Base-by-base conservation (phyloP, 2,888 invertebrate genomes). In the Serrognathus titanus region DNA sequence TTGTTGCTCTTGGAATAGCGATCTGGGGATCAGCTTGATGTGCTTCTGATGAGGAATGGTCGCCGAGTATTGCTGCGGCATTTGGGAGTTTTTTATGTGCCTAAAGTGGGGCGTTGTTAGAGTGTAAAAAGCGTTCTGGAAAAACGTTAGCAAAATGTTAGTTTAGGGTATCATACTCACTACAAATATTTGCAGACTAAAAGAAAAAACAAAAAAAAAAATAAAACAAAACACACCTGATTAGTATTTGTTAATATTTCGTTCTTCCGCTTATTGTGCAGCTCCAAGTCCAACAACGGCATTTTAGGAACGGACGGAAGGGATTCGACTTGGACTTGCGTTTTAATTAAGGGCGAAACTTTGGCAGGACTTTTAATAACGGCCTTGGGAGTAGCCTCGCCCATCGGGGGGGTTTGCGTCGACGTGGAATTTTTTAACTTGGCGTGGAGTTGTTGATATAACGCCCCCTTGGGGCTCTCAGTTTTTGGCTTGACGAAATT, bases 11-110 rank as follows among this genome's bases (percentile, higher is more conserved):
- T 75, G 75, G 63, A 78, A 78, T 12, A 78, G 64, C 51, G 76
- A 71, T 51, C 74, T 67, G 20, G 75, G 78, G 58, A 76, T 69
- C 57, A 77, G 80, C 80, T 80, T 83, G 62, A 69, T 68, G 71
- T 75, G 75, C 58, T 69, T 69, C 80, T 83, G 79, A 79, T 84
- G 77, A 75, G 82, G 78, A 78, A 83, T 75, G 78, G 84, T 78
- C 78, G 78, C 73, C 48, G 77, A 76, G 60, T 77, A 77, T 63
- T 76, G 77, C n/a, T 76, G 74, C 39, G 75, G 71, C 58, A 72
- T 49, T 39, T 59, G 61, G 49, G 68, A 81, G 75, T 74, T 80
- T 77, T 79, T 82, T 81, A 82, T 81, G 82, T 79, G 83, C 81
- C 84, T 85, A 80, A 78, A 83, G 81, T 81, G 75, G 57, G 77